These are phyloP conservation scores for Philantomba maxwellii DNA, from an alignment of 2,113 vertebrate species.

Conservation along the genomic window DNA sequence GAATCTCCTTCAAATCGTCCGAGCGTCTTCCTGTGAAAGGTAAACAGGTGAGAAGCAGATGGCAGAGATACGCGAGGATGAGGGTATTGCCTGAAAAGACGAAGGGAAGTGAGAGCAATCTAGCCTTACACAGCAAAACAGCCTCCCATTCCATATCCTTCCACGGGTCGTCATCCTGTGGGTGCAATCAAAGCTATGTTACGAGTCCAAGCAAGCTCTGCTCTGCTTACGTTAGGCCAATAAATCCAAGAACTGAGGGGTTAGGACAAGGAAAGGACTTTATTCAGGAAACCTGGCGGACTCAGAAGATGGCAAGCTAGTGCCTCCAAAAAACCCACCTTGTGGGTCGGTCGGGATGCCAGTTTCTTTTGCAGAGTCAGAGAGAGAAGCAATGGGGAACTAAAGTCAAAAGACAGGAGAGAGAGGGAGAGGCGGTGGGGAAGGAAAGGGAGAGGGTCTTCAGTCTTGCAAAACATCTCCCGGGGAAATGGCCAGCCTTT, in stretches of 20 bases:
- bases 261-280: not conserved
- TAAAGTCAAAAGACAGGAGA: not conserved
- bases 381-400: not conserved
- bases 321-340: not conserved
- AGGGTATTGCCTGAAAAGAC: not conserved
- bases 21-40: not conserved
- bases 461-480: not conserved
- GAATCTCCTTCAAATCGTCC: constrained; percentile 46
- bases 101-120: rapidly evolving
- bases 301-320: not conserved
- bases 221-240: not conserved
- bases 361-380: not conserved
- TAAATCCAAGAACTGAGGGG: not conserved
- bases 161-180: rapidly evolving
- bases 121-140: not conserved
- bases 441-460: not conserved
- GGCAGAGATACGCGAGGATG: not conserved
- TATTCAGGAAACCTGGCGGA: not conserved
- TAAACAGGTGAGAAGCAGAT: not conserved
- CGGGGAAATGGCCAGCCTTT: not conserved
- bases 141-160: rapidly evolving
- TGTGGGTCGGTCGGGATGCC: rapidly evolving
- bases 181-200: rapidly evolving
- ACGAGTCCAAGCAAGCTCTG: not conserved
- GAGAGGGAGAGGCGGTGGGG: not conserved